These are phyloP conservation scores for Arion vulgaris DNA, from an alignment of 1,140 invertebrate genomes.

Conservation along the genomic window DNA sequence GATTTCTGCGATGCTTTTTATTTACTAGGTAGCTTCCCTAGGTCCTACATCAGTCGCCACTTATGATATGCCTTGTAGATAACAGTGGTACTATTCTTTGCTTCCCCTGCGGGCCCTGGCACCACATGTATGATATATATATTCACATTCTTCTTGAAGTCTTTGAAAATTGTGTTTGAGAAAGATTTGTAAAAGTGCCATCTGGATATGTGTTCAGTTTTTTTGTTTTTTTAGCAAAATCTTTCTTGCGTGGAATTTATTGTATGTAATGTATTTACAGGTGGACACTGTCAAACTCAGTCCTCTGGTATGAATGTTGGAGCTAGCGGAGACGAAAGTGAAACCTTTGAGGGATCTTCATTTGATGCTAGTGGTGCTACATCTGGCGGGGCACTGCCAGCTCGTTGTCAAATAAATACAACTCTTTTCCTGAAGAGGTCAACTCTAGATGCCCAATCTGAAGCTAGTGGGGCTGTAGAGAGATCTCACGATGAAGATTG, in stretches of 20 bases:
- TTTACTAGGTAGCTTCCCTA: too few relatives aligned
- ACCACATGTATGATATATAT: too few relatives aligned
- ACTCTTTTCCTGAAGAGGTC: neutral
- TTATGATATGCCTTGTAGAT: too few relatives aligned
- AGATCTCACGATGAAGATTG: conserved; percentile 28
- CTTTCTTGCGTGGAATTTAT: neutral
- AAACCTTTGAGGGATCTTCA: neutral
- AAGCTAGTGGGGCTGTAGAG: conserved; percentile 28
- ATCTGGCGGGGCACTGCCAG: neutral
- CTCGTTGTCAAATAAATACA: neutral
- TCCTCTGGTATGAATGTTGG: neutral
- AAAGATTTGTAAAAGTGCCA: too few relatives aligned
- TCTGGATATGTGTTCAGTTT: too few relatives aligned
- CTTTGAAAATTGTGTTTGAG: too few relatives aligned
- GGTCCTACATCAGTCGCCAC: too few relatives aligned
- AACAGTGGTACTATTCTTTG: too few relatives aligned
- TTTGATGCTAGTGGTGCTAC: conserved; percentile 18
- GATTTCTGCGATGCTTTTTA: too few relatives aligned
- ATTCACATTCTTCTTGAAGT: too few relatives aligned
- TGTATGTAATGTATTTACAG: neutral
- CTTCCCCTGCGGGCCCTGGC: too few relatives aligned
- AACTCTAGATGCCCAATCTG: conserved; percentile 8
- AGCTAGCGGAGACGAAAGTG: neutral
- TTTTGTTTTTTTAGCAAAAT: too few relatives aligned
- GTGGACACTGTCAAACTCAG: neutral